phyloP scores from a whole-genome alignment of 2,888 invertebrate genomes.

The Fragum fragum region DNA sequence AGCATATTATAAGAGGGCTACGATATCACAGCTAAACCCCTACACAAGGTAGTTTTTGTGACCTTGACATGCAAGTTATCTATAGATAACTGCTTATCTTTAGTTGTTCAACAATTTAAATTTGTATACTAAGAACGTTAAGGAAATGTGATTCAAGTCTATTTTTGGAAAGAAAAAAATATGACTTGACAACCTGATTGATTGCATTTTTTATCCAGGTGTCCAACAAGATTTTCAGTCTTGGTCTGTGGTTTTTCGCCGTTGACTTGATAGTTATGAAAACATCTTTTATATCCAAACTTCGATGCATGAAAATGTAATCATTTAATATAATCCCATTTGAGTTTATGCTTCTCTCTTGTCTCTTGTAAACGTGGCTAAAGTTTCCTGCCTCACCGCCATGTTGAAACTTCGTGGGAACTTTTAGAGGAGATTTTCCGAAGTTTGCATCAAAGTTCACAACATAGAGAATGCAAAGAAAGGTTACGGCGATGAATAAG shows the following conservation, averaged over 20 bases:
- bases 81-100: too few relatives aligned
- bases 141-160: too few relatives aligned
- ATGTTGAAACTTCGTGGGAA: constrained; percentile 3
- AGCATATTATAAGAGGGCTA: too few relatives aligned
- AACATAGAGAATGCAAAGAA: background rate
- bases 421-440: background rate
- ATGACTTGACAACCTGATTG: too few relatives aligned
- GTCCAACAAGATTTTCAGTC: constrained; percentile 95
- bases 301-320: background rate
- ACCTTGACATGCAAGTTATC: too few relatives aligned
- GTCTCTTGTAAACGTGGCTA: background rate
- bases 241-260: constrained; percentile 93
- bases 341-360: background rate
- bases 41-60: too few relatives aligned
- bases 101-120: too few relatives aligned
- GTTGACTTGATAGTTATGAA: constrained; percentile 99
- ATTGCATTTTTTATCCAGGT: constrained; percentile 98
- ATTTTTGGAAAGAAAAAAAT: too few relatives aligned
- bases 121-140: too few relatives aligned
- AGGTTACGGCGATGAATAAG: background rate
- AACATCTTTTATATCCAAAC: constrained; percentile 89
- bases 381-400: background rate
- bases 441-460: constrained; percentile 4
- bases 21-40: too few relatives aligned
- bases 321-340: too few relatives aligned